phyloP scores from a whole-genome alignment of 2,113 vertebrate species.

The Drymodes brunneopygia region DNA sequence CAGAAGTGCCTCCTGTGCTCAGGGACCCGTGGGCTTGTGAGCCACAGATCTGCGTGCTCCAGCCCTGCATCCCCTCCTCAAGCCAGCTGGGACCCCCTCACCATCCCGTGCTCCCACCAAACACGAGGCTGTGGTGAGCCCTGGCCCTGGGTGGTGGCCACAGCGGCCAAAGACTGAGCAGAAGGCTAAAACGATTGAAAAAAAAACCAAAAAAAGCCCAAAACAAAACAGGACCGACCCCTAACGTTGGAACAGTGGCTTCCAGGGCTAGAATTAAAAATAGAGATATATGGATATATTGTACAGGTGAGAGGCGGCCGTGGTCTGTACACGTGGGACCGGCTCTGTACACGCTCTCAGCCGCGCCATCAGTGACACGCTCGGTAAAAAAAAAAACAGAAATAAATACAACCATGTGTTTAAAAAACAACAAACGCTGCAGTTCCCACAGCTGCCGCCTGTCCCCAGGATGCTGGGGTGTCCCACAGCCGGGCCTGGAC shows the following conservation, averaged over 20 bases:
- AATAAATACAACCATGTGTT: slow-evolving; percentile 29
- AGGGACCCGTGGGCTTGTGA: not conserved
- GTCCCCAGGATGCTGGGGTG: not conserved
- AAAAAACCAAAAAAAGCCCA: not conserved
- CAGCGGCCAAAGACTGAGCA: not conserved
- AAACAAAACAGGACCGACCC: not conserved
- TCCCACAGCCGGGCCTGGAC: not conserved
- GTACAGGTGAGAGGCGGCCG: not conserved
- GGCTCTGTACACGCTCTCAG: not conserved
- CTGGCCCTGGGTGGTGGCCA: accelerated
- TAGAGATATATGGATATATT: not conserved
- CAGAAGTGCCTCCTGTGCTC: not conserved
- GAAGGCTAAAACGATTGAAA: not conserved
- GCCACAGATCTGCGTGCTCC: not conserved
- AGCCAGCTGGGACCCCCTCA: not conserved
- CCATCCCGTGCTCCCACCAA: not conserved
- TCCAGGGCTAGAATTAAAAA: slow-evolving; percentile 41
- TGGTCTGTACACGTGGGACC: not conserved
- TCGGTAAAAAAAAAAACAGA: not conserved
- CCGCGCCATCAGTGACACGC: not conserved
- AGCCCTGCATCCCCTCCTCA: not conserved
- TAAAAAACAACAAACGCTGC: not conserved
- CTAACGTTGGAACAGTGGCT: not conserved
- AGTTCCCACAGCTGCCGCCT: not conserved
- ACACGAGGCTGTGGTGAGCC: accelerated